Evolutionary conservation across 2,113 vertebrate genomes (phyloP).

Genomic region (Ciconia maguari): DNA sequence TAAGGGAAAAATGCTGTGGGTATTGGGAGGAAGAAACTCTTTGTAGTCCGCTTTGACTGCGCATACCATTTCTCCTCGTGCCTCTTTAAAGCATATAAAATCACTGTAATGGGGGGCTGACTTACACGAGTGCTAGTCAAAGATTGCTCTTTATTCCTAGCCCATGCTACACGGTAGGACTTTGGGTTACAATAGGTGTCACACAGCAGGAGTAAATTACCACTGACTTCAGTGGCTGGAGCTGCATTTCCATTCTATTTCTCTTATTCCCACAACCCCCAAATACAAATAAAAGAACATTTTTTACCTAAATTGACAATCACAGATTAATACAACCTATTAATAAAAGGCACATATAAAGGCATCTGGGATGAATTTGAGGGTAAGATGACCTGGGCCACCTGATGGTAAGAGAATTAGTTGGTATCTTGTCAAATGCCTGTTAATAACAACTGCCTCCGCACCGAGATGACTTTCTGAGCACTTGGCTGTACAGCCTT

Average conservation of each 20-base stretch:
- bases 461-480: not conserved
- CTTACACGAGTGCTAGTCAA: not conserved
- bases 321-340: not conserved
- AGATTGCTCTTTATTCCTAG: conserved; percentile 2
- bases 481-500: not conserved
- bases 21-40: conserved; percentile 6
- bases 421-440: not conserved
- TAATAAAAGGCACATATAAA: not conserved
- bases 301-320: not conserved
- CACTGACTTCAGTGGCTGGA: not conserved
- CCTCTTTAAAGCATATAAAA: not conserved
- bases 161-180: not conserved
- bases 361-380: not conserved
- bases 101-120: not conserved
- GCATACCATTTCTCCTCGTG: not conserved
- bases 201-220: conserved; percentile 15
- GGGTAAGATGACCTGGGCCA: not conserved
- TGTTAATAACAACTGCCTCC: not conserved
- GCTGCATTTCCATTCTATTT: not conserved
- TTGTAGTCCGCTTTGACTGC: not conserved
- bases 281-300: not conserved
- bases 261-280: not conserved
- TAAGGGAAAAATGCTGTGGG: conserved; percentile 14
- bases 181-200: conserved; percentile 3
- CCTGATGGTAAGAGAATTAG: not conserved